phyloP scores from a whole-genome alignment of 1,140 invertebrate genomes.

The Phymastichus coffea region DNA sequence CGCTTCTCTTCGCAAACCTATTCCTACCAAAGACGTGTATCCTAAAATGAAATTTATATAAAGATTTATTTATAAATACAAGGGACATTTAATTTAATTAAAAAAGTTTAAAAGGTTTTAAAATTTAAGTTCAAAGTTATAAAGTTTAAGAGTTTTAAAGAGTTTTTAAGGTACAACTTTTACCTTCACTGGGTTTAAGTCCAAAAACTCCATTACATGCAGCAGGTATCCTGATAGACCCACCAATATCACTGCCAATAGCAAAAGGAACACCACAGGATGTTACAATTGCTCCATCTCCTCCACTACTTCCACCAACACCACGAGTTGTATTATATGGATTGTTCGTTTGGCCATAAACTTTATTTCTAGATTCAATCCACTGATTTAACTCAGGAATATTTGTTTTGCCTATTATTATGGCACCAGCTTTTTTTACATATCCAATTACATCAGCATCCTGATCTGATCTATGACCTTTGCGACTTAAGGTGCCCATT shows the following conservation, averaged over 20 bases:
- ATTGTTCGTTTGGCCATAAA: slow-evolving; percentile 90
- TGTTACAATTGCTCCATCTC: slow-evolving; percentile 72
- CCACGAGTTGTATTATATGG: slow-evolving; percentile 84
- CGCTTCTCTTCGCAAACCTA: slow-evolving; percentile 62
- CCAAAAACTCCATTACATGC: slow-evolving; percentile 95
- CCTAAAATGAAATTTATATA: slow-evolving; percentile 36
- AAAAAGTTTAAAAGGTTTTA: neutral
- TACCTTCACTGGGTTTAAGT: slow-evolving; percentile 80
- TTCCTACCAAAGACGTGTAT: slow-evolving; percentile 55
- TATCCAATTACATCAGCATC: slow-evolving; percentile 78
- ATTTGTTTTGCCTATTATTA: slow-evolving; percentile 89
- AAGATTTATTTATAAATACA: neutral
- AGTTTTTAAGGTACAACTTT: slow-evolving; percentile 28
- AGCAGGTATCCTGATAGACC: slow-evolving; percentile 90
- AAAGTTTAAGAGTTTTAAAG: too few relatives aligned
- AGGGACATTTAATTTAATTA: slow-evolving; percentile 19
- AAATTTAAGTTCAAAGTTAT: neutral
- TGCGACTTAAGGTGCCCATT: slow-evolving; percentile 64
- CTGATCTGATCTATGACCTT: slow-evolving; percentile 59
- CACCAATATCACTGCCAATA: slow-evolving; percentile 89
- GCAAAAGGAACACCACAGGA: slow-evolving; percentile 82
- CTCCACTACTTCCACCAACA: slow-evolving; percentile 83
- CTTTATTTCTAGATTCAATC: slow-evolving; percentile 87
- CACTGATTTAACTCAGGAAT: slow-evolving; percentile 86
- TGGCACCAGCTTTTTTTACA: slow-evolving; percentile 79